Percentiles rank a stretch among this genome's conserved stretches.
These are phyloP conservation scores for Neelides sp. DNA, from an alignment of 1,140 invertebrate species.

Conservation along the genomic window DNA sequence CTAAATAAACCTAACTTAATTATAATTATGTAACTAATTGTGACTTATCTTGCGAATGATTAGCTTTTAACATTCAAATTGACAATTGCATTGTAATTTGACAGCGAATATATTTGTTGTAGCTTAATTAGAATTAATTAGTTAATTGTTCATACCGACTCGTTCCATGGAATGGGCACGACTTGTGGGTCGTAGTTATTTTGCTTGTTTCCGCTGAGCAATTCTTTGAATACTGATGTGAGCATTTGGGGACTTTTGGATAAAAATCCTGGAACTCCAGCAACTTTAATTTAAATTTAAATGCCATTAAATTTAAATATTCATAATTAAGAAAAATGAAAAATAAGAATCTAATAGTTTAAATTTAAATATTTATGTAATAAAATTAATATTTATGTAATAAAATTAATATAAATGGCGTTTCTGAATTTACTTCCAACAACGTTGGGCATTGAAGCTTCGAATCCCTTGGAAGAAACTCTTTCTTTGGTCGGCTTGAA, in stretches of 20 bases:
- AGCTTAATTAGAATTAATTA: conserved; percentile 1
- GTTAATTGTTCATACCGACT: conserved; percentile 14
- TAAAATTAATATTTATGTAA: neutral
- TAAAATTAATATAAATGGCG: neutral
- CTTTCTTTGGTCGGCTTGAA: conserved; percentile 28
- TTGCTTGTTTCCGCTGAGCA: conserved; percentile 11
- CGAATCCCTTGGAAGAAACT: conserved; percentile 18
- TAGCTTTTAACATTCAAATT: neutral
- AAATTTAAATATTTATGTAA: neutral
- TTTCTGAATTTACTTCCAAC: conserved; percentile 20
- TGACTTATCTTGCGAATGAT: neutral
- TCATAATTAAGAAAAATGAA: no score
- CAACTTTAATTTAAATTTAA: conserved; percentile 14
- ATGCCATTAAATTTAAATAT: conserved; percentile 3
- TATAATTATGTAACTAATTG: neutral
- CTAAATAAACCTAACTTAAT: neutral
- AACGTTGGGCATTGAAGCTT: conserved; percentile 18
- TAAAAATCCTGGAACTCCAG: conserved; percentile 25
- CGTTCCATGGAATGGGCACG: conserved; percentile 27
- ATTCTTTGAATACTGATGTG: conserved; percentile 5
- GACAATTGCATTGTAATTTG: neutral
- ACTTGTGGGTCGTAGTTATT: conserved; percentile 23
- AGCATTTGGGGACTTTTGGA: conserved; percentile 6
- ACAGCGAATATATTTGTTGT: conserved; percentile 4
- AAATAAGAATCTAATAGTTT: no score